These are phyloP conservation scores for Zaprionus gabonicus DNA, from an alignment of 1,140 invertebrate species.

Conservation along the genomic window DNA sequence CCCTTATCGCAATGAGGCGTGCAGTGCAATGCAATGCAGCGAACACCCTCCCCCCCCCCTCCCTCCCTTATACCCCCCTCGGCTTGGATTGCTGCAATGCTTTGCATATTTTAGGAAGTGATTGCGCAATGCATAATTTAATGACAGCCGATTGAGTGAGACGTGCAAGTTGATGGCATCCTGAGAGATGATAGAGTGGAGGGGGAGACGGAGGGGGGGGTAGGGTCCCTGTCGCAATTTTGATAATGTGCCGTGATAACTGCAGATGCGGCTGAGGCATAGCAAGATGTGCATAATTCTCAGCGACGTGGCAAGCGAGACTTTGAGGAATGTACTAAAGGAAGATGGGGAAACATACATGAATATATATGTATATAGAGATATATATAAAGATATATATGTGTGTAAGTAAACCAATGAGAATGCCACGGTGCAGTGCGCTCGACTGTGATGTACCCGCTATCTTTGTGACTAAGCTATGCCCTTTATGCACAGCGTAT, in stretches of 20 bases:
- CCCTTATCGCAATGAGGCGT: constrained; percentile 60
- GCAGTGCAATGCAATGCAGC: constrained; percentile 49
- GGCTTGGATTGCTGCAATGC: constrained; percentile 10
- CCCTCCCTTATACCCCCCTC: not conserved
- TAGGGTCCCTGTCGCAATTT: constrained; percentile 19
- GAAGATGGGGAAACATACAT: not conserved
- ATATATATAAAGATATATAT: too few relatives aligned
- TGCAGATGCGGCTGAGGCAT: not conserved
- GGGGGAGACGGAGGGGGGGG: not conserved
- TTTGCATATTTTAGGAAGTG: constrained; percentile 80
- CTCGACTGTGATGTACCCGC: too few relatives aligned
- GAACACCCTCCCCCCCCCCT: constrained; percentile 11
- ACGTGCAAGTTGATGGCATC: not conserved
- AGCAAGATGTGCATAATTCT: constrained; percentile 10
- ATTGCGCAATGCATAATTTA: constrained; percentile 81
- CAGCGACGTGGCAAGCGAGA: constrained; percentile 13
- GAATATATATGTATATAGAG: not conserved
- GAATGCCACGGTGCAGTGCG: too few relatives aligned
- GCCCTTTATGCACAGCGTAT: too few relatives aligned
- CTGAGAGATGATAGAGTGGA: not conserved
- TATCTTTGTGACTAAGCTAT: too few relatives aligned
- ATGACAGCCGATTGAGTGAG: constrained; percentile 71
- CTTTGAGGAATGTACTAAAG: not conserved
- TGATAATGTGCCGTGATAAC: constrained; percentile 28
- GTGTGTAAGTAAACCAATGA: too few relatives aligned